Evolutionary conservation across 1,140 invertebrate genomes (phyloP).

Genomic region (Radopholus similis): DNA sequence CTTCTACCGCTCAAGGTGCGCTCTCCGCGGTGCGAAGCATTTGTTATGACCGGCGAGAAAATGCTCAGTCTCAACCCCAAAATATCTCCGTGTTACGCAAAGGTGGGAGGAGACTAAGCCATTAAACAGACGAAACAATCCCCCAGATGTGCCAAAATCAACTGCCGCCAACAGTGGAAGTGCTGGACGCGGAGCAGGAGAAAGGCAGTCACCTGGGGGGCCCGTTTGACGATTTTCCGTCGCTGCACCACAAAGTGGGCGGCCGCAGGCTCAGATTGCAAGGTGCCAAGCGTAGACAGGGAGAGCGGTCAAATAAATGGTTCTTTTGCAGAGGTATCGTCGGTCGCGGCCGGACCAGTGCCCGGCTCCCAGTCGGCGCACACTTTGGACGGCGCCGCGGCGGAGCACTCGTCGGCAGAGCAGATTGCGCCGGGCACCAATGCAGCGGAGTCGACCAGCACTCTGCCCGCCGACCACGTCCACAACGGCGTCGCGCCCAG

Average conservation of each 20-base stretch:
- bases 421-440: too few species aligned
- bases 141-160: constrained; percentile 40
- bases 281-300: constrained; percentile 27
- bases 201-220: constrained; percentile 9
- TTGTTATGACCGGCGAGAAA: constrained; percentile 93
- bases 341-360: too few species aligned
- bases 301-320: not conserved
- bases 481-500: too few species aligned
- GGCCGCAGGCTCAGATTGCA: not conserved
- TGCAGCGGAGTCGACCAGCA: too few species aligned
- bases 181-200: constrained; percentile 17
- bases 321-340: not conserved
- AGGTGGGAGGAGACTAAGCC: too few species aligned
- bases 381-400: not conserved
- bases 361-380: constrained; percentile 48
- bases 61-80: constrained; percentile 74
- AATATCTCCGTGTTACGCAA: constrained; percentile 65
- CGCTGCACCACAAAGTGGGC: constrained; percentile 36
- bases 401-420: too few species aligned
- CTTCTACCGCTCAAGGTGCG: not conserved
- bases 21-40: constrained; percentile 73
- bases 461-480: too few species aligned
- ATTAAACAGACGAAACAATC: not conserved
- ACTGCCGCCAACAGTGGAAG: constrained; percentile 44
- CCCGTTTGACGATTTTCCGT: constrained; percentile 42